phyloP scores from a whole-genome alignment of 2,113 vertebrate genomes.

The Triplophysa dalaica region DNA sequence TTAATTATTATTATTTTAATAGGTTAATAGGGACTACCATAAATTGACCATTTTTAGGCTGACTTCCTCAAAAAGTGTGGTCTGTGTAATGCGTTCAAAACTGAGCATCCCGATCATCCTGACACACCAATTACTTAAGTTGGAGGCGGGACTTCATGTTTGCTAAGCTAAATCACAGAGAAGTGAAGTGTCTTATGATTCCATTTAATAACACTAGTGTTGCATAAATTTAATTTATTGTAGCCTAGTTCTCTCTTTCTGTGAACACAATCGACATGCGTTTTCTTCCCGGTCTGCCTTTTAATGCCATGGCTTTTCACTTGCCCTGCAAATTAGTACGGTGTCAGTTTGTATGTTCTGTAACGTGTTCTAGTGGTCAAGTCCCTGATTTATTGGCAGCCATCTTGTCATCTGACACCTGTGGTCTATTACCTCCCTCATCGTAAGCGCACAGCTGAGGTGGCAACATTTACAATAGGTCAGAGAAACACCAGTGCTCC shows the following conservation, averaged over 20 bases:
- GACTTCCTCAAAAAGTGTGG: no score
- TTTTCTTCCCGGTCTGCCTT: conserved; percentile 4
- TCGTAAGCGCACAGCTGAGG: conserved; percentile 70
- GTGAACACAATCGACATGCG: neutral
- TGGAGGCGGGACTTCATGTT: no score
- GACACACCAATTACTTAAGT: no score
- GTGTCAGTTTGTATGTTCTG: conserved; percentile 73
- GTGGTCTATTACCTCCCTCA: conserved; percentile 71
- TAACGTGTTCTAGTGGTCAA: conserved; percentile 72
- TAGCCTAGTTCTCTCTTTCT: neutral
- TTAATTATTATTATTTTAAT: no score
- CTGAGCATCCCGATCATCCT: no score
- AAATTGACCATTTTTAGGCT: neutral
- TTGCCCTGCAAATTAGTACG: conserved; percentile 68
- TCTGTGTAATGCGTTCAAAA: no score
- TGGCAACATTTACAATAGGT: conserved; percentile 82
- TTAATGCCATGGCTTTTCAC: conserved; percentile 57
- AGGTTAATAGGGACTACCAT: neutral
- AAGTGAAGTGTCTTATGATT: neutral
- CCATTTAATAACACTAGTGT: neutral
- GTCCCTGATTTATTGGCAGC: conserved; percentile 76
- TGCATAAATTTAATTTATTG: neutral
- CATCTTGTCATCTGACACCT: conserved; percentile 68
- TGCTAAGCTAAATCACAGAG: no score
- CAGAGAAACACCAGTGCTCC: conserved; percentile 75